Base-by-base conservation (phyloP, 1,140 invertebrate genomes). In the Argopecten irradians region DNA sequence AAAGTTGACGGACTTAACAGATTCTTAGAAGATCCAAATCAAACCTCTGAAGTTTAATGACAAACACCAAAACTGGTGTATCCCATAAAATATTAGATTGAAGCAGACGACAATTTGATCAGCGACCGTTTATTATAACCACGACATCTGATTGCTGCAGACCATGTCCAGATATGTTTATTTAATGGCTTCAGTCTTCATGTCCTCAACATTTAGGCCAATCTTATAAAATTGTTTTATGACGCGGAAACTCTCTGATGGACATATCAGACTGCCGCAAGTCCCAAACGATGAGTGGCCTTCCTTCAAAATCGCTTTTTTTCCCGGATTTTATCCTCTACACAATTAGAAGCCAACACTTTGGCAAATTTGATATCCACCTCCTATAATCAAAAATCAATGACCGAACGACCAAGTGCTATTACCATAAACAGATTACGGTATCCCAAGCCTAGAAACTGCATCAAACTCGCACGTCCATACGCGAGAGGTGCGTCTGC, bases 211-310 rank as follows among this genome's bases (percentile, higher is more conserved):
- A 19, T 55, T 55, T 19, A 55, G 43, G 43, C 43, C 55, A 71
- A 71, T 71, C 55, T 71, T 71, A 71, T 71, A n/a, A 71, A 71
- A 71, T 71, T 71, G 55, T 71, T 71, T 71, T 71, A 71, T 71
- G 55, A 71, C 16, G 22, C 5, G 11, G 55, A 71, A 71, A 71
- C 28, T 16, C 55, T 16, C 7, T 71, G 55, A 71, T 71, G n/a
- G 55, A 71, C 55, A 71, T n/a, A 71, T 28, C 55, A 71, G 11
- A 71, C 55, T 28, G 55, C 55, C 55, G 22, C 5, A 11, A 71
- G 55, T 71, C 55, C 22, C 55, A 22, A 71, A 28, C 55, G 55
- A 71, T 71, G 55, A 71, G 55, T 71, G 22, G 55, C 55, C 55
- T 28, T 71, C 55, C 14, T 71, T 71, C 55, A 71, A 28, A 71